These are phyloP conservation scores for Sarcophaga variegata DNA, from an alignment of 2,888 invertebrate genomes.

Conservation along the genomic window DNA sequence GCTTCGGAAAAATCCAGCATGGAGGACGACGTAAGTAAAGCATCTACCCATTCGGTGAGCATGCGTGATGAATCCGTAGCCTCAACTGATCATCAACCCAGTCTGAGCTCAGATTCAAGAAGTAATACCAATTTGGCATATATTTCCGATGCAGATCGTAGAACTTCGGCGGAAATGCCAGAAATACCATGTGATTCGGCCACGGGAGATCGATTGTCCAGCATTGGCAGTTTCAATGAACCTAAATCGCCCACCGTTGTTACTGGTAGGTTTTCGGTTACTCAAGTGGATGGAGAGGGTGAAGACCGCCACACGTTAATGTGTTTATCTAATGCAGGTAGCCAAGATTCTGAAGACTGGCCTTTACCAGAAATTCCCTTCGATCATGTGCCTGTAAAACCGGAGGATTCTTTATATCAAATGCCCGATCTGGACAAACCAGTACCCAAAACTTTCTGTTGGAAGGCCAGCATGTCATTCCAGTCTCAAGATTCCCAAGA, in stretches of 20 bases:
- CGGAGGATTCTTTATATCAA: slow-evolving; percentile 76
- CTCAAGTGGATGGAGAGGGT: slow-evolving; percentile 80
- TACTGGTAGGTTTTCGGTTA: slow-evolving; percentile 80
- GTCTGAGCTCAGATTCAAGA: slow-evolving; percentile 92
- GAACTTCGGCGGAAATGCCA: slow-evolving; percentile 92
- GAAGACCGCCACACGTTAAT: slow-evolving; percentile 79
- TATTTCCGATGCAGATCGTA: slow-evolving; percentile 89
- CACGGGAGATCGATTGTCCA: slow-evolving; percentile 83
- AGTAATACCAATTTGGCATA: slow-evolving; percentile 88
- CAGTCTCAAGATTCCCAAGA: slow-evolving; percentile 88
- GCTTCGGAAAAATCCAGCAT: slow-evolving; percentile 94
- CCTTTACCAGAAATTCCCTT: slow-evolving; percentile 88
- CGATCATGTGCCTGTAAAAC: slow-evolving; percentile 80
- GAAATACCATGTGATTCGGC: slow-evolving; percentile 90
- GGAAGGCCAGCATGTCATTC: slow-evolving; percentile 80
- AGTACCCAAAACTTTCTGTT: slow-evolving; percentile 81
- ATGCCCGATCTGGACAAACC: slow-evolving; percentile 81
- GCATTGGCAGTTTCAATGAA: slow-evolving; percentile 81
- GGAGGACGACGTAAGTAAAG: slow-evolving; percentile 93
- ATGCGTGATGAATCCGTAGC: slow-evolving; percentile 92
- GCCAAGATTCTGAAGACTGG: slow-evolving; percentile 90
- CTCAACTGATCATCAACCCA: slow-evolving; percentile 93
- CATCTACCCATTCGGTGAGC: slow-evolving; percentile 91
- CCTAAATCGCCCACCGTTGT: slow-evolving; percentile 82
- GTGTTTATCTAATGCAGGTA: slow-evolving; percentile 83